Conservation (phyloP, 2,113 vertebrate species). For the Eulacestoma nigropectus region DNA sequence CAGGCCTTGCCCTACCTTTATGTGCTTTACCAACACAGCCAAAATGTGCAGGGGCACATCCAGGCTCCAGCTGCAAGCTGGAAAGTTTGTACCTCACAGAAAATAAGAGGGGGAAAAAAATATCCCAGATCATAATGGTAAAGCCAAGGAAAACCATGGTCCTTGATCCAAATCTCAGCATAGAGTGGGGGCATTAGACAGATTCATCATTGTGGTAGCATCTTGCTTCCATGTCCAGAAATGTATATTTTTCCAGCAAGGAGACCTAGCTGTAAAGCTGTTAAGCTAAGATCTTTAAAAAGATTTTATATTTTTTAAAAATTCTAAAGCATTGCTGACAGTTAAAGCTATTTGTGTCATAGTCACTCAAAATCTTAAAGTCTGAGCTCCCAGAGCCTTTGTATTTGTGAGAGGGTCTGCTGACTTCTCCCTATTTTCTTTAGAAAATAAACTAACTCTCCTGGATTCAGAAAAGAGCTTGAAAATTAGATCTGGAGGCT, state of each 20-base stretch:
- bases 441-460: not conserved
- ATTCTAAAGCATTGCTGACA: not conserved
- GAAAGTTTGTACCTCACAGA: not conserved
- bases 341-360: not conserved
- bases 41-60: not conserved
- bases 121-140: not conserved
- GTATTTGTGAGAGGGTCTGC: not conserved
- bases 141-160: not conserved
- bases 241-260: not conserved
- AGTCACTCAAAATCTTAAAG: not conserved
- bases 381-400: not conserved
- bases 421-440: not conserved
- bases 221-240: not conserved
- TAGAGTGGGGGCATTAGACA: not conserved
- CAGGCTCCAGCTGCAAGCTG: not conserved
- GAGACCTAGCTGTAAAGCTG: accelerated
- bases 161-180: not conserved
- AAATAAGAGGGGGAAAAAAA: not conserved
- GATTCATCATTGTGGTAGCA: not conserved
- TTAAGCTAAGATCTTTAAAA: not conserved
- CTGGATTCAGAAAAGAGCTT: not conserved
- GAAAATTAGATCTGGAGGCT: not conserved
- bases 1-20: not conserved
- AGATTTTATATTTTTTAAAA: not conserved
- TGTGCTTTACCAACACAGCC: not conserved